Evolutionary conservation across 2,113 vertebrate species (phyloP).

Genomic region (Pteruthius melanotis): DNA sequence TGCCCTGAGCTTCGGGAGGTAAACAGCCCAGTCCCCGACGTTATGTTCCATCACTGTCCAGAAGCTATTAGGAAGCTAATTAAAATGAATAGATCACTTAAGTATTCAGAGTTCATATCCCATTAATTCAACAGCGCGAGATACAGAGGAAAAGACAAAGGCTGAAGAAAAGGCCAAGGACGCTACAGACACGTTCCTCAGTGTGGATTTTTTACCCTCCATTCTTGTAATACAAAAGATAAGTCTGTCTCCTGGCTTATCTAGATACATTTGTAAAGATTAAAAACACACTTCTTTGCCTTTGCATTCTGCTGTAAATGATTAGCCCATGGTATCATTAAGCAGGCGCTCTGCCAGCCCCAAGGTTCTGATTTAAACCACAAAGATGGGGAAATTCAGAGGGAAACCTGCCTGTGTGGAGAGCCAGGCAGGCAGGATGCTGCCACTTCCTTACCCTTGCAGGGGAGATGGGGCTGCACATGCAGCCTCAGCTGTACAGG

Average conservation of each 20-base stretch:
- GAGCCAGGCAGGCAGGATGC: background rate
- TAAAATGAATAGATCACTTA: conserved; percentile 57
- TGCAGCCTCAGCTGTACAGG: background rate
- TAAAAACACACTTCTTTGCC: conserved; percentile 7
- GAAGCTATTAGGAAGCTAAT: conserved; percentile 61
- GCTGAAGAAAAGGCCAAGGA: conserved; percentile 59
- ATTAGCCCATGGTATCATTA: background rate
- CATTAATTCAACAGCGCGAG: conserved; percentile 36
- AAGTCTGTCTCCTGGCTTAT: conserved; percentile 45
- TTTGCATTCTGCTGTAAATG: conserved; percentile 13
- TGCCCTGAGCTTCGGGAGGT: background rate
- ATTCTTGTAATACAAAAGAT: conserved; percentile 45
- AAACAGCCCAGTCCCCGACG: background rate
- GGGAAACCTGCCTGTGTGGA: background rate
- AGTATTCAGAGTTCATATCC: conserved; percentile 53
- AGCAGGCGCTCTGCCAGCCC: background rate
- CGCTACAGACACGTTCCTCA: background rate
- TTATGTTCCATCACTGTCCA: conserved; percentile 24
- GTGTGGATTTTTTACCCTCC: background rate
- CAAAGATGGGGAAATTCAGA: background rate
- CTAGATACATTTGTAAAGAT: conserved; percentile 57
- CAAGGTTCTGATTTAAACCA: background rate
- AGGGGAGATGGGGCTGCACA: background rate
- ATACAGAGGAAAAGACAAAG: conserved; percentile 32
- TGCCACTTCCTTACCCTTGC: rapidly evolving